A percentile compares a stretch with the other conserved stretches of the same genome.
Evolutionary conservation across 2,113 vertebrate species (phyloP).

Genomic region (Acrocephalus kingi): DNA sequence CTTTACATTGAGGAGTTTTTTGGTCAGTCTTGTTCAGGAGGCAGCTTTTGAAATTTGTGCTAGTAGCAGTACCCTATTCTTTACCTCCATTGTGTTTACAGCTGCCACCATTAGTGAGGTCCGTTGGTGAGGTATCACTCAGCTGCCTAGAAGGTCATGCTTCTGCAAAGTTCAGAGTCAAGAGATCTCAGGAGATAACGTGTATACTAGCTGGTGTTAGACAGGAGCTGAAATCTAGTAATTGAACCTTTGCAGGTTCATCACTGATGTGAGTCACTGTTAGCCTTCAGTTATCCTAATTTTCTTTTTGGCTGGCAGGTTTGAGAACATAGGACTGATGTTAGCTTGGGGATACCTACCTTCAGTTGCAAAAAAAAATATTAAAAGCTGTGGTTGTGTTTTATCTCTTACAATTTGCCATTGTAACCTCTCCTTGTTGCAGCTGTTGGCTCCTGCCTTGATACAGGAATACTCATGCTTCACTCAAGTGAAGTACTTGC

Average conservation of each 20-base stretch:
- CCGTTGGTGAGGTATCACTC: neutral
- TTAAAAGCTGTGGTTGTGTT: neutral
- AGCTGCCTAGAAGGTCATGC: neutral
- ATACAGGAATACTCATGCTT: neutral
- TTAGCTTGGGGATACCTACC: neutral
- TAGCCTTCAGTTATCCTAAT: neutral
- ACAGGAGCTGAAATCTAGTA: neutral
- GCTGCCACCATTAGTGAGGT: neutral
- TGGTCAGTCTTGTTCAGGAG: neutral
- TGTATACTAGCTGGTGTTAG: neutral
- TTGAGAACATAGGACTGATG: neutral
- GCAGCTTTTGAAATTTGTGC: neutral
- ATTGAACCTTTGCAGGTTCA: neutral
- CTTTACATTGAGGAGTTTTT: neutral
- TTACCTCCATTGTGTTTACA: neutral
- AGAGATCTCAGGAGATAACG: neutral
- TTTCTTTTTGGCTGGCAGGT: neutral
- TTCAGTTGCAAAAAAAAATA: neutral
- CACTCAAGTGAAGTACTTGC: neutral
- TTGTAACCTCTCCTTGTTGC: neutral
- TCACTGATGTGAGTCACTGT: neutral
- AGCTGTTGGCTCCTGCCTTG: neutral
- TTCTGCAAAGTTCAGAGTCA: neutral
- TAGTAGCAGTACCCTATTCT: neutral
- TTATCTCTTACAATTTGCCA: neutral